Conservation (phyloP, 2,888 invertebrate species). For the Bruchidius siliquastri region DNA sequence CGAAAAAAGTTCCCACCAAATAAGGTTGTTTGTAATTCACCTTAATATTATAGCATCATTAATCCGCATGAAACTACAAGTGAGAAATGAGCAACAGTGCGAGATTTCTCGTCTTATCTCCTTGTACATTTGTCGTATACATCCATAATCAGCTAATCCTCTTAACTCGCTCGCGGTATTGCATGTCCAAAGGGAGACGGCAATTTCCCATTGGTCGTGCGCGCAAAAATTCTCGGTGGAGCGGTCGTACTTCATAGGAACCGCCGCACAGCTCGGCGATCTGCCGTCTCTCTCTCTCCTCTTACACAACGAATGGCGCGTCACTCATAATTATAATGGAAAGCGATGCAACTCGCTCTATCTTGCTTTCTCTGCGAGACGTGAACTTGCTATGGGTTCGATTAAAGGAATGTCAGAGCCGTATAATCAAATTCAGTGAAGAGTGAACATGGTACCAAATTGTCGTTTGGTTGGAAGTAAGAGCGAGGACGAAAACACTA, state of each 20-base stretch:
- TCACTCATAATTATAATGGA: constrained; percentile 17
- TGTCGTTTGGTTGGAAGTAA: no score
- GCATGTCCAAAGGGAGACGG: background rate
- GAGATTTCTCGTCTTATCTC: background rate
- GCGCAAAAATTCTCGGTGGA: background rate
- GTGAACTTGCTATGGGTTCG: constrained; percentile 12
- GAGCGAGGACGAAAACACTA: no score
- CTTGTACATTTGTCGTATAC: background rate
- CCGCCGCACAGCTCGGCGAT: background rate
- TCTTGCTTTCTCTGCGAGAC: background rate
- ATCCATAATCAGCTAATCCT: background rate
- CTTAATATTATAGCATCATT: background rate
- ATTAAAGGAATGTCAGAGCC: constrained; percentile 12
- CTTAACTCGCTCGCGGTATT: background rate
- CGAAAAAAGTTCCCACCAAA: background rate
- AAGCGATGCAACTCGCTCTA: constrained; percentile 4
- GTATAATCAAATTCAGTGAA: constrained; percentile 1
- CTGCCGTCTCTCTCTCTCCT: background rate
- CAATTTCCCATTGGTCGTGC: background rate
- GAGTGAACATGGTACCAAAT: no score
- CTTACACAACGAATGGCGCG: constrained; percentile 13
- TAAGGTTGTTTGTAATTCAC: background rate
- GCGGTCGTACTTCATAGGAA: background rate
- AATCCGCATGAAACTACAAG: background rate
- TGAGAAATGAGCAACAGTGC: background rate